A percentile compares a stretch with the other conserved stretches of the same genome.
phyloP scores from a whole-genome alignment of 2,113 vertebrate genomes.

The Campylomormyrus tamandua region DNA sequence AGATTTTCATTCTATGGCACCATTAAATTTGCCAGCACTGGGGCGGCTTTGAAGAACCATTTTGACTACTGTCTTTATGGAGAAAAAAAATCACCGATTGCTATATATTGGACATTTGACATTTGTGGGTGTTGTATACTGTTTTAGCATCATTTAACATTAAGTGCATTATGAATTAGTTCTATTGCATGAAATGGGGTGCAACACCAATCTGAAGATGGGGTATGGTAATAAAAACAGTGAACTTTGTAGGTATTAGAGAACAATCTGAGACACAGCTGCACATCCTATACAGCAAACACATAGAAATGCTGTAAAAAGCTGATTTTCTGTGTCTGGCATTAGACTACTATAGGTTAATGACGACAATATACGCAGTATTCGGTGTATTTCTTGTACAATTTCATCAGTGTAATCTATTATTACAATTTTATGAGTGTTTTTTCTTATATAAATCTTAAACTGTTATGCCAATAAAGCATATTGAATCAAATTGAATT shows the following conservation, averaged over 20 bases:
- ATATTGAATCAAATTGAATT: not conserved
- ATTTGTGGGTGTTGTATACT: not conserved
- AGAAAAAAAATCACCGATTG: not conserved
- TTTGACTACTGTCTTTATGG: not conserved
- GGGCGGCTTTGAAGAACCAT: not conserved
- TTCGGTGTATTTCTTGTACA: not conserved
- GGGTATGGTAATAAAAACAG: not conserved
- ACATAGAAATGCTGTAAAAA: not conserved
- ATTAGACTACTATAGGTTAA: not conserved
- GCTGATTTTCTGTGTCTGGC: not conserved
- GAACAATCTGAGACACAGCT: not conserved
- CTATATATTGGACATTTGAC: not conserved
- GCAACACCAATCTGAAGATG: not conserved
- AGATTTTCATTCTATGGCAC: not conserved
- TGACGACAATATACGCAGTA: not conserved
- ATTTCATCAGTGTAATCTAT: not conserved
- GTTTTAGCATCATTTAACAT: not conserved
- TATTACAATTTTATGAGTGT: not conserved
- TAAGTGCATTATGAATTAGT: not conserved
- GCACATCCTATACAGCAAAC: not conserved
- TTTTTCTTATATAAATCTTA: not conserved
- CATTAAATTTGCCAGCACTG: not conserved
- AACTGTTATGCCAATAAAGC: not conserved
- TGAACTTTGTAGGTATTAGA: not conserved
- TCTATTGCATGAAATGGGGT: not conserved